Conservation (phyloP, 2,113 vertebrate species). For the Ploceus nigricollis region DNA sequence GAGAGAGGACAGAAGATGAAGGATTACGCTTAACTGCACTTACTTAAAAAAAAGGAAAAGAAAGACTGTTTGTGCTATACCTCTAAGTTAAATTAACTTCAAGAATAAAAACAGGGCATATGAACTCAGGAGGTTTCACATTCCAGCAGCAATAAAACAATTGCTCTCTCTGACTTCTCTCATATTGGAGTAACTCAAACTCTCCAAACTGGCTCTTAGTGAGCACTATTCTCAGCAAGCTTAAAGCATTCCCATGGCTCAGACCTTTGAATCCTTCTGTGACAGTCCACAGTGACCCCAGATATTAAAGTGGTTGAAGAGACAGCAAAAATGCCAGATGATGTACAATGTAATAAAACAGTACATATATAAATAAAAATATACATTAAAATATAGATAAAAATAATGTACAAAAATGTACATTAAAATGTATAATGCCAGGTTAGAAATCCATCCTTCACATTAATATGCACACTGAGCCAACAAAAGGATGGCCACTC, state of each 20-base stretch:
- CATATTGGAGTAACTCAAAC: neutral
- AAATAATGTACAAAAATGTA: neutral
- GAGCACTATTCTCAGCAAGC: neutral
- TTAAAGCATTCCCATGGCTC: neutral
- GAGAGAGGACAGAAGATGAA: neutral
- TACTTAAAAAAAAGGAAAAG: neutral
- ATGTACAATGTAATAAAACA: neutral
- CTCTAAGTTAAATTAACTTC: neutral
- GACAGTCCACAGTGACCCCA: neutral
- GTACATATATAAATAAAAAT: neutral
- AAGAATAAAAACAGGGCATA: neutral
- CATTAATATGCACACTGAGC: neutral
- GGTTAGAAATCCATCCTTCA: neutral
- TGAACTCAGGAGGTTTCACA: neutral
- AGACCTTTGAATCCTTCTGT: neutral
- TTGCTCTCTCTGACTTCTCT: neutral
- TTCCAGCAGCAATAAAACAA: neutral
- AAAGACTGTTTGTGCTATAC: accelerated
- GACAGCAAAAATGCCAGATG: neutral
- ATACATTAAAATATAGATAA: neutral
- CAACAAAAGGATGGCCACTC: neutral
- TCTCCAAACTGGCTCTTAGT: neutral
- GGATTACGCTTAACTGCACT: neutral
- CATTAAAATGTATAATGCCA: neutral
- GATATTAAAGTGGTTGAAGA: neutral